Evolutionary conservation across 2,888 invertebrate genomes (phyloP), one percentile per base, ranked within the genome.

Genomic region (Anodontia alba): DNA sequence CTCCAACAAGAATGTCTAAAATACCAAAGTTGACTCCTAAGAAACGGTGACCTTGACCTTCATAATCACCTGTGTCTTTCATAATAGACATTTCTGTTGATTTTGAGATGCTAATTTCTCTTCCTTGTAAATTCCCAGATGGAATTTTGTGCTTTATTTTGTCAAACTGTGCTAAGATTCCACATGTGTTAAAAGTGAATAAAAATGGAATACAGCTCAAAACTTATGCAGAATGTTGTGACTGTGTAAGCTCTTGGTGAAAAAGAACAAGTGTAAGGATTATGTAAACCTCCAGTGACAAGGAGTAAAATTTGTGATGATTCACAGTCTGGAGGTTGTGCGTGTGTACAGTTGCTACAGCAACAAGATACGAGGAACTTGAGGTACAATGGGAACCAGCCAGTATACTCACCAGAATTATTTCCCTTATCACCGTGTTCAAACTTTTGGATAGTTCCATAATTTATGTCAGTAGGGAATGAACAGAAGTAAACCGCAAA

Each of bases 1-100:
- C 90, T 29, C 84, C 90, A 29, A 89, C 89, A 43, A 88, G 87
- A 81, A 86, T 88, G 73, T 92, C 92, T n/a, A 90, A 91, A 83
- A 92, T 92, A 80, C 92, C 92, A 12, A 92, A 91, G 84, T 81
- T 88, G 82, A 87, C 90, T 67, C 90, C 90, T 54, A 86, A 86
- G 79, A 86, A 86, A 69, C 81, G 81, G 70, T 84, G 84, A 84
- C 67, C 62, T 70, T 73, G 69, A 70, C 46, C 69, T 31, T 66
- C 29, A 20, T 15, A 57, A 43, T 68, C 70, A 71, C 78, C 78
- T 20, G 46, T 31, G 81, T 78, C 81, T 81, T 81, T 81, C 81
- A 81, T 78, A 62, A 73, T 20, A 43, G 23, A 36, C 20, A 42
- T 43, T 36, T 69, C 62, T 29, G 7, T 62, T 33, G 62, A 62